These are phyloP conservation scores for Apis cerana DNA, from an alignment of 1,140 invertebrate genomes.

Conservation along the genomic window DNA sequence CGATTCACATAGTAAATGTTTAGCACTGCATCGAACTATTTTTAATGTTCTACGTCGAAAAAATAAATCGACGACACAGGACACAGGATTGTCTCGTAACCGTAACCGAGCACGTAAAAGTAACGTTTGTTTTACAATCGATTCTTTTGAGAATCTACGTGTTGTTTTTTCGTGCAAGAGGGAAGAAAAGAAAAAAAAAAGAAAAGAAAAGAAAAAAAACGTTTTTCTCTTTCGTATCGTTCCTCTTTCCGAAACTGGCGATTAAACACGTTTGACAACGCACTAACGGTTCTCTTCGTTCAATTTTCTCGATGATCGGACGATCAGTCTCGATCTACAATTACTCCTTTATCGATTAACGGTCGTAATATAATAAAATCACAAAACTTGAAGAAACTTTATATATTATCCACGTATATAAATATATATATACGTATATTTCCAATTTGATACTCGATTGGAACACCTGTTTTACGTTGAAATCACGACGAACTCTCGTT, in stretches of 20 bases:
- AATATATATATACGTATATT: no score
- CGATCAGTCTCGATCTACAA: not conserved
- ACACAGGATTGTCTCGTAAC: no score
- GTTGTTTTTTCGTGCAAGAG: not conserved
- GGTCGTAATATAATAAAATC: no score
- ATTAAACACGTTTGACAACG: not conserved
- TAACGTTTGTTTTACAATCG: not conserved
- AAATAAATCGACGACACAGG: not conserved
- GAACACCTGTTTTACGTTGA: not conserved
- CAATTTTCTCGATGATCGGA: not conserved
- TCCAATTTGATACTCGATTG: no score
- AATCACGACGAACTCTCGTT: not conserved
- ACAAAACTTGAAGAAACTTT: no score
- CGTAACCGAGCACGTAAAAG: no score
- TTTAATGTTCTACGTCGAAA: no score
- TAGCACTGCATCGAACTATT: no score
- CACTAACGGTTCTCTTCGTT: not conserved
- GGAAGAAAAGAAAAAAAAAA: no score
- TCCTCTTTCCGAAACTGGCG: not conserved
- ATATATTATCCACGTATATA: no score
- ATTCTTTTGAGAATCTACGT: not conserved
- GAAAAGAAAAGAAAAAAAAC: no score
- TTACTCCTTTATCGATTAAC: not conserved
- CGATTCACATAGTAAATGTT: no score
- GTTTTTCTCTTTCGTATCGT: not conserved